Base-by-base conservation (phyloP, 1,140 invertebrate genomes). In the Chymomyza costata region DNA sequence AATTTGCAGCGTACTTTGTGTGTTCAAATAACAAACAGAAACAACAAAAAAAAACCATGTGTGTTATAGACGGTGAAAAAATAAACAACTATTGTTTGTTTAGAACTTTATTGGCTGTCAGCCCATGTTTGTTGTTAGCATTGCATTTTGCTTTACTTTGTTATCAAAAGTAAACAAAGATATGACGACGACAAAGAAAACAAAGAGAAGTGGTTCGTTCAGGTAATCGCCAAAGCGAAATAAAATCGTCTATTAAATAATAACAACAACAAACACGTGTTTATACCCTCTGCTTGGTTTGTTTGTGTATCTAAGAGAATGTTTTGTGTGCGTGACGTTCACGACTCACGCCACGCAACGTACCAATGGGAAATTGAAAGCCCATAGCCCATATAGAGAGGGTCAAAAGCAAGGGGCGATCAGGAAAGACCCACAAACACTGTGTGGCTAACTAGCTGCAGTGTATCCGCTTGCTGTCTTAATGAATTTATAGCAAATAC, bases 131-230 rank as follows among this genome's bases (percentile, higher is more conserved):
- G 19, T 41, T 28, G 28, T 25, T 37, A 28, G 6, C 13, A 32
- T 5, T 8, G n/a, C 14, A 19, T 6, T 10, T 15, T 47, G 45
- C 11, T 47, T 14, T 35, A 18, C 41, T 54, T 60, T 48, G 45
- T 55, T 54, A 60, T 56, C 45, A 39, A 56, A 40, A 49, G 34
- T 47, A 47, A 54, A 47, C 51, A 54, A 47, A 21, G 7, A 19
- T 15, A 50, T 31, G 31, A n/a, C n/a, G n/a, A n/a, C 49, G 30
- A 41, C 49, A 53, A 58, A 35, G n/a, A n/a, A n/a, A n/a, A n/a
- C n/a, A n/a, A n/a, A n/a, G n/a, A n/a, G n/a, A n/a, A n/a, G n/a
- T n/a, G n/a, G n/a, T n/a, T n/a, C n/a, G n/a, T n/a, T n/a, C n/a
- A n/a, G n/a, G n/a, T n/a, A n/a, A n/a, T n/a, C n/a, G n/a, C n/a